Base-by-base conservation (phyloP, 2,797 vertebrate genomes). In the Chiloscyllium punctatum region DNA sequence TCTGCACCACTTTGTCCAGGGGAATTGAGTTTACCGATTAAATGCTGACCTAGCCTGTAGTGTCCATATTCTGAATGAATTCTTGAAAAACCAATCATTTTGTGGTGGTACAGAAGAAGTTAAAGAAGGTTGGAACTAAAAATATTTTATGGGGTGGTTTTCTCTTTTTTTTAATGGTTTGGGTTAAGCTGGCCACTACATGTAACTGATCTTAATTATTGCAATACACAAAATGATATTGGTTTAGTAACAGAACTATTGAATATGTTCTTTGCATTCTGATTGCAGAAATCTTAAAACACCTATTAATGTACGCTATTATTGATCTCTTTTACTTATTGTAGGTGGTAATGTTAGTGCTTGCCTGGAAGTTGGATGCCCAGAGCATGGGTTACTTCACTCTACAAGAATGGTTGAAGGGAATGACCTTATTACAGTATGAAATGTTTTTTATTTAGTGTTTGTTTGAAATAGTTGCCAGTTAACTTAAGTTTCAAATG, bases 381-480 rank as follows among this genome's bases (percentile, higher is more conserved):
- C 99, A 99, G 97, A 99, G 99, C 97, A 99, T 99, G 99, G 99
- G 99, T 82, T 99, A 99, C 97, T 99, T 99, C 97, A 99, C 99
- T 30, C 98, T 99, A 92, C 99, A 99, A 97, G 99, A 99, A 96
- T 99, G 99, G 99, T 98, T 99, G 96, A 99, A 99, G 98, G 99
- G 99, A 97, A 99, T 99, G 99, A 99, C 99, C 95, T 98, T 98
- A 27, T 97, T 99, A 97, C 99, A 99, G 99, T 99, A 99, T 97
- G 99, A 98, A 95, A 95, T 68, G 33, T 33, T 96, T 96, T 37
- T 51, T 62, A 6, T 79, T 86, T 95, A 7, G 2, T 87, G 53
- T 30, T 7, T 33, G 25, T 84, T 68, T 42, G 21, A 23, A 48
- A 48, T 48, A 84, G 82, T 84, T 68, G 9, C 7, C n/a, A 25